Conservation (phyloP, 1,140 invertebrate genomes). For the Leptinotarsa undecemlineata region DNA sequence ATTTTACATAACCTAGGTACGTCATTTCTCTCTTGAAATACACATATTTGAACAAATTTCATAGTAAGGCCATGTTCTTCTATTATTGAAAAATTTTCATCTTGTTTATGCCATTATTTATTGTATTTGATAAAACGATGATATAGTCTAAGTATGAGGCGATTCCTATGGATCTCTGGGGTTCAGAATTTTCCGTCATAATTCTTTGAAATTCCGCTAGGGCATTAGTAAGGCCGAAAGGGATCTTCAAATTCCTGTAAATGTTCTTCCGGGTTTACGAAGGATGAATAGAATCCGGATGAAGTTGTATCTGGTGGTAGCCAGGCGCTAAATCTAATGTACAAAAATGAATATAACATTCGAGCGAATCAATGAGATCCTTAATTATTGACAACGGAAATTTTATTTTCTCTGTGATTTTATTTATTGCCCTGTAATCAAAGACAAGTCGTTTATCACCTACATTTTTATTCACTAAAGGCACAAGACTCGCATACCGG, state of each 20-base stretch:
- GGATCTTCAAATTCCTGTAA: neutral
- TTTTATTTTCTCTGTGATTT: conserved; percentile 36
- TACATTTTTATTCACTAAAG: conserved; percentile 19
- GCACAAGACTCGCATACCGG: neutral
- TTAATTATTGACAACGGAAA: conserved; percentile 26
- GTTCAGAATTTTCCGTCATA: conserved; percentile 21
- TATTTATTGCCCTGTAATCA: conserved; percentile 44
- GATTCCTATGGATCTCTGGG: neutral
- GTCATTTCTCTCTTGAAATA: no score
- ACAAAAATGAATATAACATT: conserved; percentile 22
- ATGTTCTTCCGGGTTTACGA: conserved; percentile 13
- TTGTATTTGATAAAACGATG: conserved; percentile 46
- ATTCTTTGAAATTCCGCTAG: neutral
- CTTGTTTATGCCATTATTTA: no score
- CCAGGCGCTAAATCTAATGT: neutral
- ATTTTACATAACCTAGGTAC: no score
- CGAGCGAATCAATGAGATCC: conserved; percentile 22
- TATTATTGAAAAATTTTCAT: conserved; percentile 37
- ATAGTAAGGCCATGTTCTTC: neutral
- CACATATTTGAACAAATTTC: no score
- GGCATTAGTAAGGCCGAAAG: no score
- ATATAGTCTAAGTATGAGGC: conserved; percentile 54
- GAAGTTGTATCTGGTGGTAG: conserved; percentile 5
- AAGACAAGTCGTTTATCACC: conserved; percentile 25
- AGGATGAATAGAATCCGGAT: neutral